Evolutionary conservation across 2,888 invertebrate species (phyloP), one percentile per base, ranked within the genome.

Genomic region (Leistus spinibarbis): DNA sequence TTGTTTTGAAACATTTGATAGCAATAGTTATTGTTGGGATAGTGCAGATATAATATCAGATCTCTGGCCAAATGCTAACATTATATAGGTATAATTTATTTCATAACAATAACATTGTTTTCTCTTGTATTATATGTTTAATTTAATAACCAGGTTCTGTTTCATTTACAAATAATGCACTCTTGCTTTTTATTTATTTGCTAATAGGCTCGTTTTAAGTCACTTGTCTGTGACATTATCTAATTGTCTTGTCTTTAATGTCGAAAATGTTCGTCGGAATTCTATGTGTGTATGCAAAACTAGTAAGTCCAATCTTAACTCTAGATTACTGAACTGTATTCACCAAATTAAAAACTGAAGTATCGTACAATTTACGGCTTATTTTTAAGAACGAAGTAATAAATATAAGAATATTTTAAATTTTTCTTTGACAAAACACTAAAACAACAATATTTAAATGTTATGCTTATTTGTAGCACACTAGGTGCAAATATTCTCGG

Each of bases 211-310:
- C 16, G 10, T 65, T 19, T 66, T 57, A 66, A 53, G 40, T 66
- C 53, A 66, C 64, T 22, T 9, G 64, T 24, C 40, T 64, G 24
- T 64, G 40, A 64, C 23, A 64, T 64, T 64, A 64, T 64, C 24
- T 24, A 64, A 64, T 64, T 64, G 64, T 64, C 53, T 66, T 66
- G 66, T 66, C 66, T 66, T 66, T 66, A 20, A 53, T 53, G 66
- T 66, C 5, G 10, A 20, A 19, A 63, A 63, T 63, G 22, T 17
- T 20, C 22, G n/a, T 63, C n/a, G 22, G 22, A 63, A 53, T 66
- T 17, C 40, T 66, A 54, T 66, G 19, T 27, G 66, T 66, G 66
- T 53, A 40, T n/a, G n/a, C n/a, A n/a, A n/a, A n/a, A n/a, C n/a
- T n/a, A n/a, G n/a, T n/a, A n/a, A n/a, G n/a, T n/a, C n/a, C n/a